Evolutionary conservation across 2,888 invertebrate genomes (phyloP).

Genomic region (Abscondita cerata): DNA sequence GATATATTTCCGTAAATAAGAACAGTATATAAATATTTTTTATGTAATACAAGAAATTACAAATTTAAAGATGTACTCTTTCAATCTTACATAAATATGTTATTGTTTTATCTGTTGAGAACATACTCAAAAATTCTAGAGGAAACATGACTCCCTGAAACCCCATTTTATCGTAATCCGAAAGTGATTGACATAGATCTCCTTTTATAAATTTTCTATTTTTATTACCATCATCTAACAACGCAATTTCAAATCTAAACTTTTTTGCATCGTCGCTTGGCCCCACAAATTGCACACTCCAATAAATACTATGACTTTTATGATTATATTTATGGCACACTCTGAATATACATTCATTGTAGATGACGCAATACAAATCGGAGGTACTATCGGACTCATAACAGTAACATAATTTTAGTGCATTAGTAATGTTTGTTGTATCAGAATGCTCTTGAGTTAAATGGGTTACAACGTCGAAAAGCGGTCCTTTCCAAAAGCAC

Average conservation of each 20-base stretch:
- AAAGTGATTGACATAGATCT: constrained; percentile 48
- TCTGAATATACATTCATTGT: constrained; percentile 46
- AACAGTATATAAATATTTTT: too few species aligned
- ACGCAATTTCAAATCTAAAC: constrained; percentile 47
- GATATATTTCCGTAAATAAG: too few species aligned
- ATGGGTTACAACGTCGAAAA: constrained; percentile 31
- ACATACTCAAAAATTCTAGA: too few species aligned
- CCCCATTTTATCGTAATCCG: constrained; percentile 46
- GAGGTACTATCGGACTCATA: constrained; percentile 35
- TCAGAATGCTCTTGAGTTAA: constrained; percentile 32
- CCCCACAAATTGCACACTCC: constrained; percentile 49
- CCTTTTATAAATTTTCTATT: constrained; percentile 47
- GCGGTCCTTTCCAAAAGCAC: constrained; percentile 34
- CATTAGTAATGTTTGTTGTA: constrained; percentile 24
- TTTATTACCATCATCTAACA: constrained; percentile 47
- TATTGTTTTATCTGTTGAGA: too few species aligned
- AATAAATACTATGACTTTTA: constrained; percentile 44
- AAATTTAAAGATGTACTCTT: too few species aligned
- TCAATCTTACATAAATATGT: too few species aligned
- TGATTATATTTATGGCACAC: constrained; percentile 43
- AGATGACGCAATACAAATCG: constrained; percentile 43
- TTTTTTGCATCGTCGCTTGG: constrained; percentile 42
- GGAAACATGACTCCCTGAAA: too few species aligned
- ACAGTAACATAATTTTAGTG: constrained; percentile 27
- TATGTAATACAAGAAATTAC: too few species aligned